Conservation (phyloP, 2,888 invertebrate species). For the Polyommatus iphigenia region DNA sequence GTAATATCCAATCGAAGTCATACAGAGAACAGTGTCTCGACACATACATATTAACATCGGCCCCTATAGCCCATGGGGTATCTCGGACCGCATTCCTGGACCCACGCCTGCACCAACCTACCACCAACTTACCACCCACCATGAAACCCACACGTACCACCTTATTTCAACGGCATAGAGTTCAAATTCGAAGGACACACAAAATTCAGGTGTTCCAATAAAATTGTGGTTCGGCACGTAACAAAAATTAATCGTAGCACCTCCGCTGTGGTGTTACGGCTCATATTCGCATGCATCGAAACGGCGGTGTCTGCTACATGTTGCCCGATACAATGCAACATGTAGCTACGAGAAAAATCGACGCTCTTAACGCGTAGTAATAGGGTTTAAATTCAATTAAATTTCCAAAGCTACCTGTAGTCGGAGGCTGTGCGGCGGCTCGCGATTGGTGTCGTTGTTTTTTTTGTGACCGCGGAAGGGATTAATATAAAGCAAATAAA, state of each 20-base stretch:
- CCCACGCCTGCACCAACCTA: slow-evolving; percentile 54
- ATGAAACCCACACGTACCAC: slow-evolving; percentile 30
- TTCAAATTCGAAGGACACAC: slow-evolving; percentile 40
- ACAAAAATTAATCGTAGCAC: slow-evolving; percentile 37
- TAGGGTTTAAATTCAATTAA: slow-evolving; percentile 35
- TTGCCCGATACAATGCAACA: slow-evolving; percentile 34
- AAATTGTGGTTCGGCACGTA: slow-evolving; percentile 40
- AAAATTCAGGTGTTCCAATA: slow-evolving; percentile 34
- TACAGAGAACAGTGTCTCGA: not conserved
- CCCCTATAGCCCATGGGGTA: slow-evolving; percentile 69
- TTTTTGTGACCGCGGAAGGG: slow-evolving; percentile 69
- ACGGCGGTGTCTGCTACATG: slow-evolving; percentile 36
- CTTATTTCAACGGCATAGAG: slow-evolving; percentile 40
- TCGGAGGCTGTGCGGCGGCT: slow-evolving; percentile 35
- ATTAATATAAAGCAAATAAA: slow-evolving; percentile 74
- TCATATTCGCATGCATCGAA: slow-evolving; percentile 39
- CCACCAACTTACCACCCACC: slow-evolving; percentile 39
- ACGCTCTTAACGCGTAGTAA: slow-evolving; percentile 27
- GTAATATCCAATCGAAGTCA: slow-evolving; percentile 14
- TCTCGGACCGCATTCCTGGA: slow-evolving; percentile 75
- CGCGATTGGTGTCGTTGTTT: slow-evolving; percentile 65
- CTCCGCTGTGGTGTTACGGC: slow-evolving; percentile 40
- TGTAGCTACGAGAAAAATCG: slow-evolving; percentile 27
- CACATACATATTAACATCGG: slow-evolving; percentile 46
- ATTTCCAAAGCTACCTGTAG: not conserved